Evolutionary conservation across 2,113 vertebrate genomes (phyloP).

Genomic region (Laterallus jamaicensis): DNA sequence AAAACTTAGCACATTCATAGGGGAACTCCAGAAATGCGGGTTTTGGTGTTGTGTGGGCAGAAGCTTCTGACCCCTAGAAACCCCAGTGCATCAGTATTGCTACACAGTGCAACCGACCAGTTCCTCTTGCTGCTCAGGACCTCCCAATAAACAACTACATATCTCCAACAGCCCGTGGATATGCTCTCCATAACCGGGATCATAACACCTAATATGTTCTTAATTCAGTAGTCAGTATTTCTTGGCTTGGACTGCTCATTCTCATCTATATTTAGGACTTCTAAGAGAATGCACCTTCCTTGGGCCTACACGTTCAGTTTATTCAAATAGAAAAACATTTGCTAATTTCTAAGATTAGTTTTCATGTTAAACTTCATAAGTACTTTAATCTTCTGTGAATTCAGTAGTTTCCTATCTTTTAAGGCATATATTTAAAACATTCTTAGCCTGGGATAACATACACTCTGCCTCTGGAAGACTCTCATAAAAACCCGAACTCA

Average conservation of each 20-base stretch:
- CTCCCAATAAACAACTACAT: not conserved
- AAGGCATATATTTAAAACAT: not conserved
- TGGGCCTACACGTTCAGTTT: not conserved
- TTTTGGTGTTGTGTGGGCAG: not conserved
- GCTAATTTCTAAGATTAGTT: not conserved
- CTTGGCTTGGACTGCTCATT: not conserved
- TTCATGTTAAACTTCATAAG: not conserved
- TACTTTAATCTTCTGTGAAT: not conserved
- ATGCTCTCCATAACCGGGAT: fast-evolving
- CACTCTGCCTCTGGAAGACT: not conserved
- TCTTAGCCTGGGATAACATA: not conserved
- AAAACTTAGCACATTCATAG: not conserved
- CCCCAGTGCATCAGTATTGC: fast-evolving
- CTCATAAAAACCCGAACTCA: not conserved
- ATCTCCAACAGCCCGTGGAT: fast-evolving
- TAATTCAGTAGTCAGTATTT: not conserved
- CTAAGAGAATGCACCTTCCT: not conserved
- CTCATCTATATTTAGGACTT: not conserved
- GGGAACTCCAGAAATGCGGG: not conserved
- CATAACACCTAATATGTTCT: not conserved
- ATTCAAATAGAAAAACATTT: not conserved
- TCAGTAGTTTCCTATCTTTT: not conserved
- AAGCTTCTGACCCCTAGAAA: not conserved
- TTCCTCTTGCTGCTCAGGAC: not conserved
- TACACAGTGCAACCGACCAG: fast-evolving